Conservation (phyloP, 2,797 vertebrate genomes). For the Phataginus tricuspis region DNA sequence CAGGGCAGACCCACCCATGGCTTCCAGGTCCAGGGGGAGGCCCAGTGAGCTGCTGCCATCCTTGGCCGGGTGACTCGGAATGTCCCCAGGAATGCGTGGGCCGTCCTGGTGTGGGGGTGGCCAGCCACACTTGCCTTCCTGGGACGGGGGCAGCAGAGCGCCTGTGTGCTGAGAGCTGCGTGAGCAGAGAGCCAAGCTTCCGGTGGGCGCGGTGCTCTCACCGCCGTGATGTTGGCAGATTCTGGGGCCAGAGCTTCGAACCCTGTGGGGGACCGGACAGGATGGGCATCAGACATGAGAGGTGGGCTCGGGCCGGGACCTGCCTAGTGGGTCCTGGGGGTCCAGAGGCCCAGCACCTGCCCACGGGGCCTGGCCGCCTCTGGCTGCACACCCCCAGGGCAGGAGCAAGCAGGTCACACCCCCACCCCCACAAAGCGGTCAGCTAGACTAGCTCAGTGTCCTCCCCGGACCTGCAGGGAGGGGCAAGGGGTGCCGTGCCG, state of each 20-base stretch:
- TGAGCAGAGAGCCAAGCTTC: accelerated
- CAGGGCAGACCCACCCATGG: neutral
- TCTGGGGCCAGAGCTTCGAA: neutral
- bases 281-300: accelerated
- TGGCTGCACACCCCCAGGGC: neutral
- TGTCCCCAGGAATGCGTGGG: slow-evolving; percentile 62
- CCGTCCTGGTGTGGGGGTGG: neutral
- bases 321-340: neutral
- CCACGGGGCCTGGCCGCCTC: neutral
- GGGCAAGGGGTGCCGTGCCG: accelerated
- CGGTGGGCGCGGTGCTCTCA: too few species aligned
- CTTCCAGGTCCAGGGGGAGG: slow-evolving; percentile 13
- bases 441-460: too few species aligned
- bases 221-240: too few species aligned
- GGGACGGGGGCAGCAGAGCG: neutral
- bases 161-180: neutral
- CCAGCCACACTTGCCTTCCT: neutral
- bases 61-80: neutral
- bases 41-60: neutral
- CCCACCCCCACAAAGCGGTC: neutral
- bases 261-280: too few species aligned
- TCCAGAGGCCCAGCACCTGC: neutral
- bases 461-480: neutral
- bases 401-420: neutral
- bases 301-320: neutral